Percentiles rank a stretch among this genome's conserved stretches.
phyloP scores from a whole-genome alignment of 2,888 invertebrate genomes.

The Pandemis cinnamomeana region DNA sequence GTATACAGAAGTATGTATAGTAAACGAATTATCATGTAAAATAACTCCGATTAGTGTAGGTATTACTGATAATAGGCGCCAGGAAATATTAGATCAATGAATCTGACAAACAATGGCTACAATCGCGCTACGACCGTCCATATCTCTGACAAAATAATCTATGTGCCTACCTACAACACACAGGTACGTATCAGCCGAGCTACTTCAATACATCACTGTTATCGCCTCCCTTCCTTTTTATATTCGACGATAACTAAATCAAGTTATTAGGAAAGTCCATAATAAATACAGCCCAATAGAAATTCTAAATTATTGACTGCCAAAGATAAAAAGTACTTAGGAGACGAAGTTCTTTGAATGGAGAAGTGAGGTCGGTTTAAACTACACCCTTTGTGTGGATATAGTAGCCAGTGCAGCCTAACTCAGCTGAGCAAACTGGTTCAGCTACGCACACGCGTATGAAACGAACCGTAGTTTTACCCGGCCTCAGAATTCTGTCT shows the following conservation, averaged over 20 bases:
- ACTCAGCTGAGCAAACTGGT: no score
- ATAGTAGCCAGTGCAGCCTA: no score
- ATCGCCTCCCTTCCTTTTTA: constrained; percentile 53
- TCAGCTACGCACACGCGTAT: no score
- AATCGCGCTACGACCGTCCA: constrained; percentile 10
- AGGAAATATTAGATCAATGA: constrained; percentile 28
- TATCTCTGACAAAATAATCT: constrained; percentile 42
- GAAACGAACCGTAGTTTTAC: no score
- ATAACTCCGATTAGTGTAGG: neutral
- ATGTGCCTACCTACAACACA: constrained; percentile 4
- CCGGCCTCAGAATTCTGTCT: no score
- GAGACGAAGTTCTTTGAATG: no score
- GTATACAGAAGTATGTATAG: neutral
- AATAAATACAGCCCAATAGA: neutral
- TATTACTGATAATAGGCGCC: constrained; percentile 14
- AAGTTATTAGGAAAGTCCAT: constrained; percentile 42
- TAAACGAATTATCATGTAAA: constrained; percentile 15
- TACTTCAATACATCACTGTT: constrained; percentile 63
- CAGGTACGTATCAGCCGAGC: constrained; percentile 50
- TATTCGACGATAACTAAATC: constrained; percentile 51
- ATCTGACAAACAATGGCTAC: constrained; percentile 12
- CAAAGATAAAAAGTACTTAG: neutral
- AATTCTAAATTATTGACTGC: neutral
- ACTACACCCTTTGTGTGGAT: no score
- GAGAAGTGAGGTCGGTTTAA: no score